A percentile compares a stretch with the other conserved stretches of the same genome.
Evolutionary conservation across 2,888 invertebrate genomes (phyloP).

Genomic region (Cecidostiba fungosa): DNA sequence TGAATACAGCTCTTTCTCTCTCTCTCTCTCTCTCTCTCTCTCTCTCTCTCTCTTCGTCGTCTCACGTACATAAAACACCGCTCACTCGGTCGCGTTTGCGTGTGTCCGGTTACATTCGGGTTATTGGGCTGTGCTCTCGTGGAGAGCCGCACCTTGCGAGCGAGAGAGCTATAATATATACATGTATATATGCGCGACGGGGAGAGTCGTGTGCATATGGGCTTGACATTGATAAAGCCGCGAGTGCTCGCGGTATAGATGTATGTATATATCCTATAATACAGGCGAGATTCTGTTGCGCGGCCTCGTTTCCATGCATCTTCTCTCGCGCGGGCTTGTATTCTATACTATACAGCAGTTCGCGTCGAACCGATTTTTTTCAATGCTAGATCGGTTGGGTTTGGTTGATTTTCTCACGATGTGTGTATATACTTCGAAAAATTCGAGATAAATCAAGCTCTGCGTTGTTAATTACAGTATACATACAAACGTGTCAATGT

Average conservation of each 20-base stretch:
- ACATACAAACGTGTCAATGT: neutral
- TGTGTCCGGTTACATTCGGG: conserved; percentile 74
- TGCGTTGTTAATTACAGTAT: neutral
- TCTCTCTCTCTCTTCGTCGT: conserved; percentile 47
- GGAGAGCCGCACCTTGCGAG: conserved; percentile 68
- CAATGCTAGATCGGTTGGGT: neutral
- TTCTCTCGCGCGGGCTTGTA: neutral
- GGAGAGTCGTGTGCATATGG: neutral
- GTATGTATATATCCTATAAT: neutral
- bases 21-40: conserved; percentile 55
- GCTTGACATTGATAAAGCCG: conserved; percentile 57
- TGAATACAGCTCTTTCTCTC: conserved; percentile 43
- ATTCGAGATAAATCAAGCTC: neutral
- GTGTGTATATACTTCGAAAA: neutral
- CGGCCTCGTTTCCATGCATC: conserved; percentile 54
- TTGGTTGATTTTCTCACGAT: neutral
- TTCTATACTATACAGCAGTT: neutral
- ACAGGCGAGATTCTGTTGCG: neutral
- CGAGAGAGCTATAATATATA: conserved; percentile 53
- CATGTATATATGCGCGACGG: conserved; percentile 7
- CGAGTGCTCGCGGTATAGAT: neutral
- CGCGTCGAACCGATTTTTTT: neutral
- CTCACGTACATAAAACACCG: neutral
- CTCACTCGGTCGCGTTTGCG: conserved; percentile 61
- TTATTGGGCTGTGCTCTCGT: conserved; percentile 70